Base-by-base conservation (phyloP, 2,888 invertebrate genomes). In the Sylvicola cinctus region DNA sequence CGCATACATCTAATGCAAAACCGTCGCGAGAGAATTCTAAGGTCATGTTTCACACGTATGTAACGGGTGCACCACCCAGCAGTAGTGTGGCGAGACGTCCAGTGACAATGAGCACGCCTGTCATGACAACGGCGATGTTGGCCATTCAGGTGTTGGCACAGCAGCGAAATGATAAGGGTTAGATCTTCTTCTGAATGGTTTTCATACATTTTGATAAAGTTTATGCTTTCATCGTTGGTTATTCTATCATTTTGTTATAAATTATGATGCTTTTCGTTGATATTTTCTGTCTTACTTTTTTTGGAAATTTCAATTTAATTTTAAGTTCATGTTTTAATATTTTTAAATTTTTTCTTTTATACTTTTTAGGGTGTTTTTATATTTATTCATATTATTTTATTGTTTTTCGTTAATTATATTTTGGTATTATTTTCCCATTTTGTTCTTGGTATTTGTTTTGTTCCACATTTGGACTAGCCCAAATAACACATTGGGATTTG, bases 401-500 rank as follows among this genome's bases (percentile, higher is more conserved):
- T 35, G 14, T 17, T 5, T 3, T 45, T 35, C 17, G 20, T 16
- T 7, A 30, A n/a, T 37, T 26, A 46, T 45, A 46, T 46, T 47
- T 49, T 48, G 49, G 55, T 51, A 49, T 47, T 20, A 33, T 26
- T 37, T 39, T 36, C 36, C n/a, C 41, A 49, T 43, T 48, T n/a
- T n/a, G n/a, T n/a, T 45, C 45, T 28, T 28, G 14, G 14, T 28
- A 28, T 13, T 25, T 28, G n/a, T 13, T 13, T 28, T 28, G 28
- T 17, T 20, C 16, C 13, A 20, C 16, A 25, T 39, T 34, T 17
- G 12, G 32, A 40, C 42, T 45, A 63, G 60, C 66, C 47, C 68
- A 70, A 47, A 60, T 84, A 37, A 67, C 71, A 33, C 74, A 78
- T 45, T 85, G 84, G 84, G 74, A 78, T 54, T 56, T 84, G 48